These are phyloP conservation scores for Campylorhamphus procurvoides DNA, from an alignment of 2,113 vertebrate species.

Conservation along the genomic window DNA sequence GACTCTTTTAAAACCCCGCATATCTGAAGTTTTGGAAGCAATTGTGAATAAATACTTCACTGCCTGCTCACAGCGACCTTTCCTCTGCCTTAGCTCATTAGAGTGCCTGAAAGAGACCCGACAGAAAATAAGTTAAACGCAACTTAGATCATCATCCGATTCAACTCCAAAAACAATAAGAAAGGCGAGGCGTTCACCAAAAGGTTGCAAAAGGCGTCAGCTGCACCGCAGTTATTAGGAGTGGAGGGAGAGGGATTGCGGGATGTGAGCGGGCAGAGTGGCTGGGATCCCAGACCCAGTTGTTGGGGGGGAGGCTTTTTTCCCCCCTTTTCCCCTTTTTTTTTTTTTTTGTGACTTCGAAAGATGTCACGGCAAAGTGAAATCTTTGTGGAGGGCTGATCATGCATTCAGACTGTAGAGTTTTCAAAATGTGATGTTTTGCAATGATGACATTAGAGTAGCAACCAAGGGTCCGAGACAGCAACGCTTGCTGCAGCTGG, in stretches of 20 bases:
- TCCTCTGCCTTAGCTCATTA: background rate
- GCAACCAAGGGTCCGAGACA: slow-evolving; percentile 70
- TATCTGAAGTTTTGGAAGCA: slow-evolving; percentile 12
- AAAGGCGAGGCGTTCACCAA: background rate
- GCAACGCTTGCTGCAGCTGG: slow-evolving; percentile 82
- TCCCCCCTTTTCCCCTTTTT: background rate
- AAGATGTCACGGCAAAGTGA: slow-evolving; percentile 48
- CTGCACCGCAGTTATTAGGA: background rate
- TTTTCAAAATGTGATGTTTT: slow-evolving; percentile 73
- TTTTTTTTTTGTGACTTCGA: background rate
- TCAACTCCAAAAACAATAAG: background rate
- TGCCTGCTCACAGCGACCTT: background rate
- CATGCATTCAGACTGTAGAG: slow-evolving; percentile 63
- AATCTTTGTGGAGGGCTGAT: slow-evolving; percentile 49
- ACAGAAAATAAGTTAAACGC: background rate
- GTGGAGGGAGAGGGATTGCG: background rate
- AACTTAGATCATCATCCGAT: background rate
- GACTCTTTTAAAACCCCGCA: background rate
- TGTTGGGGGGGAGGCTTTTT: background rate
- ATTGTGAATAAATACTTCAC: slow-evolving; percentile 1
- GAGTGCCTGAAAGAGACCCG: background rate
- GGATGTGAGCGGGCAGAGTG: background rate
- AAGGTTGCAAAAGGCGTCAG: background rate
- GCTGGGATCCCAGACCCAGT: background rate
- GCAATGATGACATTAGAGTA: slow-evolving; percentile 75